Evolutionary conservation across 1,140 invertebrate species (phyloP), one percentile per base, ranked within the genome.

Genomic region (Drosophila tani): DNA sequence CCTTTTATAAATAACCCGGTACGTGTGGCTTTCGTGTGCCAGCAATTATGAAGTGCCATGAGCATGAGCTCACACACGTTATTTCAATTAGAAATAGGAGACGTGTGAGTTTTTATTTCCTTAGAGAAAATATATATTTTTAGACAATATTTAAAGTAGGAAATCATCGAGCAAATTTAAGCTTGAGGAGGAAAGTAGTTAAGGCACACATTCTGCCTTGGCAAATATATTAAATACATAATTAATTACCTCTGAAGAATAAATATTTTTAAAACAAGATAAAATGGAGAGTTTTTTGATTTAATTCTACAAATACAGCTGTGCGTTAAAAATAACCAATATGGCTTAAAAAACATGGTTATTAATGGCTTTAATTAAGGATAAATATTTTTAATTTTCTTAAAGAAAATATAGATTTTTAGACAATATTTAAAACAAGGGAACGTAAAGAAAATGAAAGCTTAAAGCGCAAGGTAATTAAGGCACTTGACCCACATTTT

Each of bases 1-100:
- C 17, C 12, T 67, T 68, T 68, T 56, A 70, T 68, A 70, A 70
- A 70, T 70, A 70, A 40, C 67, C 35, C 14, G 12, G 5, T 24
- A 40, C n/a, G n/a, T 43, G 19, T 19, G 59, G 9, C 40, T 41
- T n/a, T n/a, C 40, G 21, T 19, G 62, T 41, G 40, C 35, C 19
- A 35, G 27, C 11, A 43, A 38, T 40, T 38, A 35, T n/a, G 21
- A 56, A 27, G 14, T n/a, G 50, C 19, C 32, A 15, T 4, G 17
- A 19, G 14, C 19, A 12, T 29, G n/a, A n/a, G 1, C n/a, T 8
- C 5, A 5, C 9, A 41, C 17, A 12, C 24, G 29, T 41, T 15
- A 38, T 38, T 21, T 55, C 21, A 55, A 38, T 38, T 21, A 29
- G 8, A 3, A 7, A 55, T 38, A 24, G 2, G 35, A 15, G 51